Conservation (phyloP, 2,113 vertebrate genomes). For the Rhinolophus sinicus region DNA sequence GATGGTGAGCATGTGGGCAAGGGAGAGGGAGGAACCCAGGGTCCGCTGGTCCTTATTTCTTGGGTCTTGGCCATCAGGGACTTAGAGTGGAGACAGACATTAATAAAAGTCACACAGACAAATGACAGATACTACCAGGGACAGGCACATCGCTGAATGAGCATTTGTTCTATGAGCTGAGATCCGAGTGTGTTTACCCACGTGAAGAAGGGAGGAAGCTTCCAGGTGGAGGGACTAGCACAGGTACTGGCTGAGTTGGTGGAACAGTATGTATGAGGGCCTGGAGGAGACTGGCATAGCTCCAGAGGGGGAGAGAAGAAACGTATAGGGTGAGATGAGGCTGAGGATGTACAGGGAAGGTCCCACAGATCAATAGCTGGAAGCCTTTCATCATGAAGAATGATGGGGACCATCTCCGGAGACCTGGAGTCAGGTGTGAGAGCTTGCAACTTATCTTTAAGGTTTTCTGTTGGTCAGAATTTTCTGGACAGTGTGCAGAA, state of each 20-base stretch:
- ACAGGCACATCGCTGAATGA: not conserved
- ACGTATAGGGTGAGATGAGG: not conserved
- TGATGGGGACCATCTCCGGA: not conserved
- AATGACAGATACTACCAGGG: not conserved
- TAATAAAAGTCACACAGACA: not conserved
- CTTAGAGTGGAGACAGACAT: not conserved
- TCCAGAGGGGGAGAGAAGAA: not conserved
- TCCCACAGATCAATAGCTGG: not conserved
- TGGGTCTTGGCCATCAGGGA: not conserved
- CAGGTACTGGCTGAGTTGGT: not conserved
- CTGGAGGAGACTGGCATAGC: not conserved
- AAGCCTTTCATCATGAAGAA: not conserved
- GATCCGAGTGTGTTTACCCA: not conserved
- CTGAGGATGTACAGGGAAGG: not conserved
- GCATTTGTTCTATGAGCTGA: not conserved
- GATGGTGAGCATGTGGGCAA: conserved; percentile 88
- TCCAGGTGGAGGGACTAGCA: not conserved
- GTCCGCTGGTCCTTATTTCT: not conserved
- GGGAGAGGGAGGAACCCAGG: not conserved
- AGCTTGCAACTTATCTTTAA: not conserved
- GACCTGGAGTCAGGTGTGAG: not conserved
- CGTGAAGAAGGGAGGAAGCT: not conserved
- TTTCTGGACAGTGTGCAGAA: not conserved
- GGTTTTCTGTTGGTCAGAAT: not conserved
- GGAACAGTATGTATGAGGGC: not conserved